phyloP scores from a whole-genome alignment of 2,888 invertebrate species.

The Muschampia plurimacula region DNA sequence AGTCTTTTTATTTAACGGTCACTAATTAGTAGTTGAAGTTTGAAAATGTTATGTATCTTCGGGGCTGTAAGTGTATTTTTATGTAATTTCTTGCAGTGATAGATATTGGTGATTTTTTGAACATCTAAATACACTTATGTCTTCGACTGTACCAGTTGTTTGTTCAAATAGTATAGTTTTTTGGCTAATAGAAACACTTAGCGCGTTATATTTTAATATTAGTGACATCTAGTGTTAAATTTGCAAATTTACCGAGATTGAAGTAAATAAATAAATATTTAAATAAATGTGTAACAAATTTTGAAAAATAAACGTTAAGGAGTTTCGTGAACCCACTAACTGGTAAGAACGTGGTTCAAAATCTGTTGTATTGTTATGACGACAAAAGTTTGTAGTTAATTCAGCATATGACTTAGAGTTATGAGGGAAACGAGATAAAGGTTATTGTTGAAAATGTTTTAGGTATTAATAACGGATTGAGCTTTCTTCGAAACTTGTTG shows the following conservation, averaged over 20 bases:
- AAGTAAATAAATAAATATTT: constrained; percentile 45
- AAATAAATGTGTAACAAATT: constrained; percentile 56
- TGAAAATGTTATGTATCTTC: constrained; percentile 36
- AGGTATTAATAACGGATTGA: constrained; percentile 80
- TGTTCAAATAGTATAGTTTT: constrained; percentile 54
- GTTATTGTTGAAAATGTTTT: constrained; percentile 86
- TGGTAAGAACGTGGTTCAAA: constrained; percentile 74
- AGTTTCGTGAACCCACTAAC: constrained; percentile 57
- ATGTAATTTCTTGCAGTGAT: constrained; percentile 9
- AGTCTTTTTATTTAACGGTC: constrained; percentile 42
- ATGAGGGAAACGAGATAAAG: constrained; percentile 75
- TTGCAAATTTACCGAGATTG: constrained; percentile 70
- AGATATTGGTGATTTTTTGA: constrained; percentile 19
- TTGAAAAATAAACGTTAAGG: constrained; percentile 50
- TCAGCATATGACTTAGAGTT: constrained; percentile 81
- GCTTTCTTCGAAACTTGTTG: constrained; percentile 79
- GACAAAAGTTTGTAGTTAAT: constrained; percentile 81
- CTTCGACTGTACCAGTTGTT: constrained; percentile 45
- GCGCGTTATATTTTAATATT: constrained; percentile 82
- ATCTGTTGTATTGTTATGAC: constrained; percentile 83
- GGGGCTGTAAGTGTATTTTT: constrained; percentile 45
- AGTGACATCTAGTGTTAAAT: constrained; percentile 84
- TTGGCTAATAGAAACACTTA: constrained; percentile 65
- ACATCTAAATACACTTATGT: constrained; percentile 9
- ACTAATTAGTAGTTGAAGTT: constrained; percentile 33